phyloP scores from a whole-genome alignment of 2,113 vertebrate species.

The Scomber scombrus region DNA sequence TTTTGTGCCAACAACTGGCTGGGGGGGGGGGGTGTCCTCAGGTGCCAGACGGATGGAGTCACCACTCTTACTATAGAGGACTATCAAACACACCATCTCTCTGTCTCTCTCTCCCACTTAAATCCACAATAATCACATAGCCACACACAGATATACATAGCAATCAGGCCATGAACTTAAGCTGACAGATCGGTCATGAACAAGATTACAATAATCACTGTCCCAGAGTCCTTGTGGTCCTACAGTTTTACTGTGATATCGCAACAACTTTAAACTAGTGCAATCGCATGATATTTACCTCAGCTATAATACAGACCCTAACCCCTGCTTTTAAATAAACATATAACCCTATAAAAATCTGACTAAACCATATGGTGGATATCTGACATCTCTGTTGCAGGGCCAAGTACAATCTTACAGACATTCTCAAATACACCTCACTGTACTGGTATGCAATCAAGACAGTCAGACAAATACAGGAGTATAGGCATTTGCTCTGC shows the following conservation, averaged over 20 bases:
- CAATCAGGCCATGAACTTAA: conserved; percentile 39
- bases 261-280: conserved; percentile 25
- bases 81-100: conserved; percentile 28
- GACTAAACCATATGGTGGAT: conserved; percentile 47
- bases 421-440: conserved; percentile 63
- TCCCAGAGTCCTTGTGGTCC: conserved; percentile 8
- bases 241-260: conserved; percentile 42
- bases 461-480: conserved; percentile 26
- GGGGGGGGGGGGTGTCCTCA: conserved; percentile 46
- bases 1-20: conserved; percentile 60
- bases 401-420: conserved; percentile 51
- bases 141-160: conserved; percentile 47
- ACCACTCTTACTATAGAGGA: conserved; percentile 43
- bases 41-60: conserved; percentile 74
- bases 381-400: conserved; percentile 50
- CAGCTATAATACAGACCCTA: conserved; percentile 20
- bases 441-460: conserved; percentile 62
- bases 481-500: conserved; percentile 13
- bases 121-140: conserved; percentile 47
- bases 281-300: conserved; percentile 43
- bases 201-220: conserved; percentile 61
- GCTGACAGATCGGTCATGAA: conserved; percentile 48
- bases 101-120: conserved; percentile 13
- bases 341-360: conserved; percentile 58
- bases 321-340: conserved; percentile 36